Evolutionary conservation across 2,888 invertebrate species (phyloP).

Genomic region (Celastrina argiolus): DNA sequence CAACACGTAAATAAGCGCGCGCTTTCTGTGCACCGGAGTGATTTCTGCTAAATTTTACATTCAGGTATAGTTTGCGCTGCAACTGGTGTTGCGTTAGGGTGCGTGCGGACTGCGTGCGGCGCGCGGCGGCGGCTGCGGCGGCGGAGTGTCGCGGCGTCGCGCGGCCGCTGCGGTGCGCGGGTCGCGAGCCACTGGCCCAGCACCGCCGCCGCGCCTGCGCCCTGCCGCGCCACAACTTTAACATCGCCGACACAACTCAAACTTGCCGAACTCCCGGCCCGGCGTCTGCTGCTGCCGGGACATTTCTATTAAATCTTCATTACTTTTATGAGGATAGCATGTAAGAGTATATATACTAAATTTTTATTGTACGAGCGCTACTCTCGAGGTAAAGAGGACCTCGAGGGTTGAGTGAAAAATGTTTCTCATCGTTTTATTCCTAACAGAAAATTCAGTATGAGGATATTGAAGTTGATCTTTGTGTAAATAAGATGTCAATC

Average conservation of each 20-base stretch:
- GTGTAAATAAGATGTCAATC: neutral
- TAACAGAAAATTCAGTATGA: neutral
- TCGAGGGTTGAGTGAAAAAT: neutral
- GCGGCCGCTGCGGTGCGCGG: constrained; percentile 27
- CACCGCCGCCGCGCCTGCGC: constrained; percentile 26
- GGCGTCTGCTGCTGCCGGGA: neutral
- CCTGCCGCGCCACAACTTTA: neutral
- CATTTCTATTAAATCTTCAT: neutral
- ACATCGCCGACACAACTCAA: neutral
- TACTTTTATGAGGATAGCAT: neutral
- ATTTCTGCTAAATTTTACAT: neutral
- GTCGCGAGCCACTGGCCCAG: constrained; percentile 26
- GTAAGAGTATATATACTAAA: neutral
- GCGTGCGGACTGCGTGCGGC: neutral
- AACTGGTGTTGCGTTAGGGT: neutral
- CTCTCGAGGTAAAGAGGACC: too few relatives aligned
- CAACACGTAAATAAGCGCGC: constrained; percentile 33
- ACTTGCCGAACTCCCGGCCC: neutral
- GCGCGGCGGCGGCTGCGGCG: neutral
- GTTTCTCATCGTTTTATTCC: neutral
- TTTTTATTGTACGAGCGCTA: neutral
- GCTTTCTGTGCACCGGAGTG: constrained; percentile 3
- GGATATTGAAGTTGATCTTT: neutral
- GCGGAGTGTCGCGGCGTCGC: constrained; percentile 16
- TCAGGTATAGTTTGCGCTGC: neutral